These are phyloP conservation scores for Pseudomyrmex flavicornis DNA, from an alignment of 1,140 invertebrate species.

Conservation along the genomic window DNA sequence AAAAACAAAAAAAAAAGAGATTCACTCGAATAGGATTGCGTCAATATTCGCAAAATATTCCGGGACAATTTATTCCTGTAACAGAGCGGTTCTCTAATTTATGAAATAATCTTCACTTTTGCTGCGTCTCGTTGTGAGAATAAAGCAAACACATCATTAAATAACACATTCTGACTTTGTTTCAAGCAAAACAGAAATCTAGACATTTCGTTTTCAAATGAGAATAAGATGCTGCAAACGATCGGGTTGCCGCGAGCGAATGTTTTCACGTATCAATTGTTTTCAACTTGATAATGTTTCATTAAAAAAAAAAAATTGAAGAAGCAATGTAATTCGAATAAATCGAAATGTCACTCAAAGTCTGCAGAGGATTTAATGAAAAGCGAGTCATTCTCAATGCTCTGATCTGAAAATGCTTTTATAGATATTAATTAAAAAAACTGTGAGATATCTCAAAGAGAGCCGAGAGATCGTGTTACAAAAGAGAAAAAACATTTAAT, in stretches of 20 bases:
- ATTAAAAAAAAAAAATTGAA: conserved; percentile 30
- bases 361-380: conserved; percentile 22
- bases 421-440: conserved; percentile 23
- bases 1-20: neutral
- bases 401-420: conserved; percentile 33
- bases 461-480: neutral
- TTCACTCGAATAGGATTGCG: neutral
- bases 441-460: neutral
- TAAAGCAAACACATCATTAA: no score
- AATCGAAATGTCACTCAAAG: conserved; percentile 12
- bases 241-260: neutral
- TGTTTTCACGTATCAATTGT: conserved; percentile 13
- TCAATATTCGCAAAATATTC: neutral
- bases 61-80: neutral
- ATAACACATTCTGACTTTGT: neutral
- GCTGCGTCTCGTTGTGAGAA: no score
- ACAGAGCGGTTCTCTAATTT: neutral
- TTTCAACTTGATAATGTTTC: conserved; percentile 1
- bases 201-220: neutral
- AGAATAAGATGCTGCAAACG: conserved; percentile 10
- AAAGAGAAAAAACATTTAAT: neutral
- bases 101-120: no score
- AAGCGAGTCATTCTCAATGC: conserved; percentile 28
- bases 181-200: conserved; percentile 5
- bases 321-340: conserved; percentile 24